phyloP scores from a whole-genome alignment of 2,888 invertebrate species.

The Drosophila borealis region DNA sequence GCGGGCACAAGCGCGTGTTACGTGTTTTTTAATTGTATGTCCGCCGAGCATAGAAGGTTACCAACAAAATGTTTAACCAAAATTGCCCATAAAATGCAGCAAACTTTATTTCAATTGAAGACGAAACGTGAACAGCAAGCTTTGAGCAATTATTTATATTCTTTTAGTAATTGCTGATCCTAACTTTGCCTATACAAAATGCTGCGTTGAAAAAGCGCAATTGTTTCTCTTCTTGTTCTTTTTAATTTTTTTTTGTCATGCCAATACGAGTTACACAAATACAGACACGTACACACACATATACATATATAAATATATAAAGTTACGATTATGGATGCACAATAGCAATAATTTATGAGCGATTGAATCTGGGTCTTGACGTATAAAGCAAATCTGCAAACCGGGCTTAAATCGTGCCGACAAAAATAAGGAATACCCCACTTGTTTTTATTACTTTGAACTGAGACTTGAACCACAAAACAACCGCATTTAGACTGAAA shows the following conservation, averaged over 20 bases:
- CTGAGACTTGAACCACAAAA: too few relatives aligned
- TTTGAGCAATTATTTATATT: neutral
- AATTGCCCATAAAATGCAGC: constrained; percentile 45
- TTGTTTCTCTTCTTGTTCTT: constrained; percentile 10
- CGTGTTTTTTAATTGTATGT: constrained; percentile 32
- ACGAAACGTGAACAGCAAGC: constrained; percentile 57
- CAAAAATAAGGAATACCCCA: too few relatives aligned
- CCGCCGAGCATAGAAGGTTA: constrained; percentile 71
- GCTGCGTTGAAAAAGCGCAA: constrained; percentile 78
- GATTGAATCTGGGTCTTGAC: neutral
- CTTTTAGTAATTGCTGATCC: neutral
- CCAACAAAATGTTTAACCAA: constrained; percentile 54
- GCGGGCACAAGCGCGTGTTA: constrained; percentile 77
- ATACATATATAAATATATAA: constrained; percentile 31
- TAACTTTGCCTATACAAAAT: constrained; percentile 35
- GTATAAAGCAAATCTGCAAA: neutral
- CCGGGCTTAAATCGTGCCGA: neutral
- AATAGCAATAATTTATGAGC: constrained; percentile 7
- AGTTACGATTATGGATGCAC: constrained; percentile 4
- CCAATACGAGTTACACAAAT: constrained; percentile 42
- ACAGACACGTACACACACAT: constrained; percentile 22
- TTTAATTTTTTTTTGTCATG: constrained; percentile 34
- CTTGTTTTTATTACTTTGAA: too few relatives aligned
- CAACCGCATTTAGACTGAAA: too few relatives aligned
- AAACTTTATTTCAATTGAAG: constrained; percentile 76